Base-by-base conservation (phyloP, 2,113 vertebrate species). In the Tragulus kanchil region DNA sequence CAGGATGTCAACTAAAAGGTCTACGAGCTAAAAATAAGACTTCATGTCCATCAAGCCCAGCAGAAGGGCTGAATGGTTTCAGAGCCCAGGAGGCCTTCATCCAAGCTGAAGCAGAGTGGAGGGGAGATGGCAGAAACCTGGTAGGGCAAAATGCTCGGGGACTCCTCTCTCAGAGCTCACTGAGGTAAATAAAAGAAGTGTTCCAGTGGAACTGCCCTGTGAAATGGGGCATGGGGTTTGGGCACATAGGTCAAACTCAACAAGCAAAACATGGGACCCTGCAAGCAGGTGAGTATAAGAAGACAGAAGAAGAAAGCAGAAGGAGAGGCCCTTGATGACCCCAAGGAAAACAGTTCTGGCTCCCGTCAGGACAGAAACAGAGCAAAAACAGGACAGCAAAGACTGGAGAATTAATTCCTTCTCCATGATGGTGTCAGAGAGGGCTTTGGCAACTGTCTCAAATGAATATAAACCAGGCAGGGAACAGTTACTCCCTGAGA, bases 21-120 rank as follows among this genome's bases (percentile, higher is more conserved):
- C 96, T 93, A 56, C 1, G 6, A 86, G 77, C 97, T 98, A 96
- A 97, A 98, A 98, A 95, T 97, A 97, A 90, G n/a, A 65, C 36
- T 84, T 78, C 92, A 96, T 97, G 79, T 97, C 73, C 77, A 31
- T 50, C 59, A 59, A 61, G 79, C 31, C 21, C 56, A 94, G 69
- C 69, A 48, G 48, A 64, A 89, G 23, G 58, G 48, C n/a, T 50
- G 75, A 61, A 21, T 5, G 0, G n/a, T 28, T 67, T 64, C 89
- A 89, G 59, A 87, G 75, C 25, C 8, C 61, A 85, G 67, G 45
- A 82, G 48, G 73, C 26, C 42, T 89, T 85, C 79, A n/a, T 85
- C 48, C 85, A 77, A 91, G 89, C 69, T 25, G 59, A 81, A 65
- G 59, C 36, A 87, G 67, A 64, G 21, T 4, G 36, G 59, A 73